These are phyloP conservation scores for Dynastes hyllus DNA, from an alignment of 2,888 invertebrate species.

Conservation along the genomic window DNA sequence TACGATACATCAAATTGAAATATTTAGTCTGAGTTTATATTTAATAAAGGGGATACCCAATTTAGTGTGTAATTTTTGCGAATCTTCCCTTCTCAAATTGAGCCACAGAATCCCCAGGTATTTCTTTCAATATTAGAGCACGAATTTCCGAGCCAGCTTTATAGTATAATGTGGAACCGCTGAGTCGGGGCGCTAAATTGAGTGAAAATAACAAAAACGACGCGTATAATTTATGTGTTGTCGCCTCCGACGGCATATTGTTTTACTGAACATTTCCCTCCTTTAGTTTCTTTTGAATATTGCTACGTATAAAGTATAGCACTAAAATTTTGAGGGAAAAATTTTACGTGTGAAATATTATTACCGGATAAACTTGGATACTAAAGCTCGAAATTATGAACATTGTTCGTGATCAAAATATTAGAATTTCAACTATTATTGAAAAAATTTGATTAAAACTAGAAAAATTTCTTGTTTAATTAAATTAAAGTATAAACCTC, in stretches of 20 bases:
- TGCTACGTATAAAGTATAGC: too few relatives aligned
- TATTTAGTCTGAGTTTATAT: constrained; percentile 59
- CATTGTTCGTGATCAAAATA: too few relatives aligned
- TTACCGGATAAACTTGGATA: too few relatives aligned
- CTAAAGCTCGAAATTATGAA: too few relatives aligned
- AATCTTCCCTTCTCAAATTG: constrained; percentile 62
- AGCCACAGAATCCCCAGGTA: constrained; percentile 63
- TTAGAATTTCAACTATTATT: too few relatives aligned
- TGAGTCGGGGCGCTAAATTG: constrained; percentile 59
- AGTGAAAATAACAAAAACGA: constrained; percentile 62
- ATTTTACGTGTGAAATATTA: too few relatives aligned
- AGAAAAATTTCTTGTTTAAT: too few relatives aligned
- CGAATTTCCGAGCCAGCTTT: constrained; percentile 59
- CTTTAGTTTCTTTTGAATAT: constrained; percentile 5
- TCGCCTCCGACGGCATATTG: constrained; percentile 57
- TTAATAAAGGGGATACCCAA: constrained; percentile 61
- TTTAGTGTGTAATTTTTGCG: constrained; percentile 61
- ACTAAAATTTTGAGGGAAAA: too few relatives aligned
- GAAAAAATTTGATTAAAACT: too few relatives aligned
- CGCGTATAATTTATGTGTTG: constrained; percentile 62
- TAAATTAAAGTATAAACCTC: too few relatives aligned
- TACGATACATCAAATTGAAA: constrained; percentile 51
- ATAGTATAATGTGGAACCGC: constrained; percentile 62
- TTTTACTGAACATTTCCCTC: constrained; percentile 46
- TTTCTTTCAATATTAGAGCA: constrained; percentile 59